Evolutionary conservation across 2,888 invertebrate species (phyloP), one percentile per base, ranked within the genome.

Genomic region (Stenichneumon culpator): DNA sequence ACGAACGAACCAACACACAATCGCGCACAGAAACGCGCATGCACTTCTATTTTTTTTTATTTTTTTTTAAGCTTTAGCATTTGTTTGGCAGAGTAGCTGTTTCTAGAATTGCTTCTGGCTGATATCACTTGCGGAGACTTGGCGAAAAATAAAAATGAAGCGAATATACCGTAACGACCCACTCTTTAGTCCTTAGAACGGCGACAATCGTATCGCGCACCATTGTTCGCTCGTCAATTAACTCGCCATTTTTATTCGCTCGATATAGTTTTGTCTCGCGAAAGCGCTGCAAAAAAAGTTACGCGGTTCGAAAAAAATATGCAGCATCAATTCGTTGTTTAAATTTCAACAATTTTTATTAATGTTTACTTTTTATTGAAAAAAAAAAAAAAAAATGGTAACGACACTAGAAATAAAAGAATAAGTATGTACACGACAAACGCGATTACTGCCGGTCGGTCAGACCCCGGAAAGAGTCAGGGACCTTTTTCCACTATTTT

Each of bases 1-100:
- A 73, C 52, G n/a, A 78, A 72, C 68, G 72, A 84, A 68, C 47
- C 50, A 14, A 79, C 44, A 52, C 72, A 50, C 77, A 57, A 52
- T 81, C 60, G 50, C 2, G 69, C 44, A 50, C n/a, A 60, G 36
- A 68, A 68, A 63, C 22, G 22, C 32, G 32, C 74, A 60, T 74
- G 68, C 22, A 11, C 44, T 77, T 77, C 22, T 60, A 9, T 22
- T 73, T 36, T 36, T 67, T 32, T 28, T 28, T 65, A 19, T 67
- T 36, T 28, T 19, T 19, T 32, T 32, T 19, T 11, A 44, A 79
- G 63, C 79, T 50, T 70, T 50, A 14, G 47, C 19, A 32, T 47
- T 78, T 32, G 60, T 57, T 47, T 47, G 22, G 39, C 28, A 69
- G 44, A 69, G 47, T 47, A 47, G 5, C 16, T 36, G 32, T 22